Percentiles rank a stretch among this genome's conserved stretches.
Evolutionary conservation across 2,113 vertebrate species (phyloP).

Genomic region (Saguinus midas): DNA sequence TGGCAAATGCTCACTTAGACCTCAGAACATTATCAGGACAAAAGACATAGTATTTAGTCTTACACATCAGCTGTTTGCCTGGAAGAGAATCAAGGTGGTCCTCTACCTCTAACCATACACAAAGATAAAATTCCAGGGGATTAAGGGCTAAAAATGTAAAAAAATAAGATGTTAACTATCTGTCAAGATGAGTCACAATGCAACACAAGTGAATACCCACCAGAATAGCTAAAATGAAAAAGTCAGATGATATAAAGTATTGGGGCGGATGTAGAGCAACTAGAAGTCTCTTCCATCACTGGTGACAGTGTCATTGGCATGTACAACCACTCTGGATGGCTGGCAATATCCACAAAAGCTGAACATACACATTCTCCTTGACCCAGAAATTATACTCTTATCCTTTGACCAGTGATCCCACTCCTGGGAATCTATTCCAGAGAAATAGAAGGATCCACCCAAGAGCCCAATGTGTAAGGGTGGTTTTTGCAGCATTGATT

Average conservation of each 20-base stretch:
- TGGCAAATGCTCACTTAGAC: neutral
- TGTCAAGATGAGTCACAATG: neutral
- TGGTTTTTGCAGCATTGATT: neutral
- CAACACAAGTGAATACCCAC: neutral
- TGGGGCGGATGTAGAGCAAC: neutral
- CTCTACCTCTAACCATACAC: neutral
- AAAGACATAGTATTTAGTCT: neutral
- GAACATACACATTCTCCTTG: neutral
- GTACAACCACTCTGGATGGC: neutral
- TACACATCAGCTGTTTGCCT: neutral
- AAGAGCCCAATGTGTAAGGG: neutral
- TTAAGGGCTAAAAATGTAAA: neutral
- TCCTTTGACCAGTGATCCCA: conserved; percentile 43
- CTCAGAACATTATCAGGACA: neutral
- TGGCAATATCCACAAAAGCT: neutral
- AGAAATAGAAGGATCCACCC: neutral
- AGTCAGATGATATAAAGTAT: neutral
- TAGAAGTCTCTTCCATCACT: neutral
- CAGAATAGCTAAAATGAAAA: neutral
- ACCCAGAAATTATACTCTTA: neutral
- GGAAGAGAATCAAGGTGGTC: neutral
- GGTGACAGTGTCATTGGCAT: neutral
- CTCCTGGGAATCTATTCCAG: conserved; percentile 12
- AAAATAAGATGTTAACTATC: neutral
- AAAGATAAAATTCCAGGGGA: conserved; percentile 17